Percentiles rank a stretch among this genome's conserved stretches.
phyloP scores from a whole-genome alignment of 2,888 invertebrate species.

The Seira sanloemensis region DNA sequence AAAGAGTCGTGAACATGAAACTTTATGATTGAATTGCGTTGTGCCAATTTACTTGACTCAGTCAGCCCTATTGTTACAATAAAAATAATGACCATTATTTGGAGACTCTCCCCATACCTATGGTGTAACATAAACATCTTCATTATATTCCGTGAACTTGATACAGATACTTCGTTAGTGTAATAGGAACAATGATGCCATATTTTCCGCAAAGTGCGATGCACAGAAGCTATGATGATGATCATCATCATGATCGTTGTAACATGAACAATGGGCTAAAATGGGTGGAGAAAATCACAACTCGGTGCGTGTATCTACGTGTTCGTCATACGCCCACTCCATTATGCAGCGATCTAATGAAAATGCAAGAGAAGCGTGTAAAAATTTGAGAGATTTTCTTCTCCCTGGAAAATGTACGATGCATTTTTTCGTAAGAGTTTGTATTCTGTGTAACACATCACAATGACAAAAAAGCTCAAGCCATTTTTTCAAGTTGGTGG shows the following conservation, averaged over 20 bases:
- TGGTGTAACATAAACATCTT: background rate
- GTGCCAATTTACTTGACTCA: background rate
- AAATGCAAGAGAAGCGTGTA: no score
- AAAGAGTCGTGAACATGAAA: background rate
- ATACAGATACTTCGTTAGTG: background rate
- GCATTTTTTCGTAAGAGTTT: no score
- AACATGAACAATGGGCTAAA: background rate
- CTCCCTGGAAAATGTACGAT: no score
- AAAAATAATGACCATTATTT: background rate
- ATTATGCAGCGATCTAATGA: background rate
- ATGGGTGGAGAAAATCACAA: constrained; percentile 18
- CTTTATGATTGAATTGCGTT: no score
- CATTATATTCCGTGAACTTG: background rate
- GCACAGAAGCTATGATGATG: background rate
- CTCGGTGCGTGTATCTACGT: background rate
- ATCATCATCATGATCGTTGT: background rate
- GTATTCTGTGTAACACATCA: no score
- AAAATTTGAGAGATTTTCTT: no score
- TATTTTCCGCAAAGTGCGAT: background rate
- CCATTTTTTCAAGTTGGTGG: no score
- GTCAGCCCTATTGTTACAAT: background rate
- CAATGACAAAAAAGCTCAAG: no score
- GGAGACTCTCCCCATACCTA: background rate
- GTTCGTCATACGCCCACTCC: background rate
- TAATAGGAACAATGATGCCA: background rate